Evolutionary conservation across 2,888 invertebrate species (phyloP), one percentile per base, ranked within the genome.

Genomic region (Epicampocera succincta): DNA sequence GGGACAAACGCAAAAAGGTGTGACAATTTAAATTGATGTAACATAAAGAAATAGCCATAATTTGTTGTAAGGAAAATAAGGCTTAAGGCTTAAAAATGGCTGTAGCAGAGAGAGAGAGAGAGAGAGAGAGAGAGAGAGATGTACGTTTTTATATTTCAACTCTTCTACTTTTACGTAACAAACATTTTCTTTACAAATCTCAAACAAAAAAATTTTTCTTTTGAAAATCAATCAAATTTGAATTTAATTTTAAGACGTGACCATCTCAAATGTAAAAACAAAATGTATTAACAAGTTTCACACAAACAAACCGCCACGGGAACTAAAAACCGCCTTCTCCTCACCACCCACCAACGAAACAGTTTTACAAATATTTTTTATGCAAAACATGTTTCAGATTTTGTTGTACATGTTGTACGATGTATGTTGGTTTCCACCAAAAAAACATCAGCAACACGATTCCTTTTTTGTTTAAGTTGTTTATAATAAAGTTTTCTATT

Each of bases 351-450:
- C 33, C 33, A 50, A 21, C 21, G 2, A 46, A n/a, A 15, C 8
- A 9, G 46, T 15, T 46, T 46, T 6, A 1, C 46, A 63, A 46
- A 54, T 54, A 73, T 52, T 71, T 72, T 50, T 72, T 77, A 73
- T 73, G 73, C 73, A 63, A 42, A 63, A 21, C 42, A 12, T 63
- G 44, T 44, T 33, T 42, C 15, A 44, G 54, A 63, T 72, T 2
- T 44, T 73, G 60, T 46, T 40, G 58, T 50, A 21, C 33, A 33
- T 9, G n/a, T n/a, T n/a, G n/a, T n/a, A n/a, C n/a, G n/a, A n/a
- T n/a, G n/a, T n/a, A 33, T 33, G 33, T 33, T 33, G 3, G 33
- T 8, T 33, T 33, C 1, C 3, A 33, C 33, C 33, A 33, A 33
- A 33, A 11, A 1, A 13, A 44, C 61, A 48, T n/a, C 15, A 69